Evolutionary conservation across 1,140 invertebrate species (phyloP).

Genomic region (Heterodera carotae): DNA sequence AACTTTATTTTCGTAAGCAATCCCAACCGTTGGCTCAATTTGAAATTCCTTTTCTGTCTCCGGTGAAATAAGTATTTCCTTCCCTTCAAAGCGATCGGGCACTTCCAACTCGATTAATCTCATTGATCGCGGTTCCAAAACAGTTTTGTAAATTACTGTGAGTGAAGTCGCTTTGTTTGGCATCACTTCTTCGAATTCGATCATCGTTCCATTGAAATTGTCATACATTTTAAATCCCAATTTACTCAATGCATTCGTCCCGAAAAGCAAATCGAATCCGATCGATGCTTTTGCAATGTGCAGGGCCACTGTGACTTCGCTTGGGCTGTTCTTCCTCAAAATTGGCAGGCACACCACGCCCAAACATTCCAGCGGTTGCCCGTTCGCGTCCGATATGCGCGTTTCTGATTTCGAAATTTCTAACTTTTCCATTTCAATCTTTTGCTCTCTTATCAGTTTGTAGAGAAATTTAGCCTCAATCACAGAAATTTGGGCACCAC

Average conservation of each 20-base stretch:
- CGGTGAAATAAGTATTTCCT: not conserved
- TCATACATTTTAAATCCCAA: conserved; percentile 16
- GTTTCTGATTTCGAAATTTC: not conserved
- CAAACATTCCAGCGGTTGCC: conserved; percentile 1
- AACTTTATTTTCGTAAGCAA: not conserved
- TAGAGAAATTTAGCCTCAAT: too few species aligned
- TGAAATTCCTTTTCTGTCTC: not conserved
- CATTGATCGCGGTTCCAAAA: not conserved
- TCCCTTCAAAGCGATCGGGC: not conserved
- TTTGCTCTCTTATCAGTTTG: not conserved
- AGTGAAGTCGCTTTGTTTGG: not conserved
- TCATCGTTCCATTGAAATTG: not conserved
- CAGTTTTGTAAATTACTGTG: not conserved
- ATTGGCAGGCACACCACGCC: not conserved
- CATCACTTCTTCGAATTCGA: not conserved
- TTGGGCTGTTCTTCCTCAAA: not conserved
- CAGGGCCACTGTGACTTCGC: not conserved
- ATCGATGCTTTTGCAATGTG: too few species aligned
- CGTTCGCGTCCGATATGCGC: conserved; percentile 7
- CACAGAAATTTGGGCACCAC: conserved; percentile 2
- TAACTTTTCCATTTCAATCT: not conserved
- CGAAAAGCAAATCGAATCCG: not conserved
- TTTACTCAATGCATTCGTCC: not conserved
- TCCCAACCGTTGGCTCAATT: not conserved
- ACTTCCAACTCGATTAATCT: not conserved